Conservation (phyloP, 2,888 invertebrate genomes). For the Aricia artaxerxes region DNA sequence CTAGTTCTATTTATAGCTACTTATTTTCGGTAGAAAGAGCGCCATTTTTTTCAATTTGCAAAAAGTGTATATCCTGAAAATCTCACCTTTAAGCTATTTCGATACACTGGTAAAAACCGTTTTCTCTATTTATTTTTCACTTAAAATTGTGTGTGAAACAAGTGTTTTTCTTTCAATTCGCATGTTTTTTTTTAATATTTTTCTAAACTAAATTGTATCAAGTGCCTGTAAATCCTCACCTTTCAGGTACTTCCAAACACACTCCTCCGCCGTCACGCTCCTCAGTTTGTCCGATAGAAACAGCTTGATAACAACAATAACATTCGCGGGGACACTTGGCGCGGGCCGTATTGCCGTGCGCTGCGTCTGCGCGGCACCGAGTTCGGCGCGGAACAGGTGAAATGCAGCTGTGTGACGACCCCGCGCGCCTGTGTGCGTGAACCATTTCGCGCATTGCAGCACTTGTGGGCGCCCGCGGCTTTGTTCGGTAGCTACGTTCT, state of each 20-base stretch:
- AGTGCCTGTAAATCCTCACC: conserved; percentile 47
- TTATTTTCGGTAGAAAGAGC: no score
- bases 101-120: no score
- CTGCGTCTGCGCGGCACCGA: conserved; percentile 68
- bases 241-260: conserved; percentile 75
- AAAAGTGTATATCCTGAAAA: no score
- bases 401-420: conserved; percentile 68
- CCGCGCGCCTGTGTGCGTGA: conserved; percentile 57
- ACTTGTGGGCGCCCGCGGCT: conserved; percentile 10
- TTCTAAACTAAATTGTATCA: no score
- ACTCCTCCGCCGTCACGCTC: conserved; percentile 68
- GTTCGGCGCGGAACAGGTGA: conserved; percentile 69
- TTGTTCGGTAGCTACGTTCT: neutral
- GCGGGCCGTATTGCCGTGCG: conserved; percentile 64
- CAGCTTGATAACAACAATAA: conserved; percentile 62
- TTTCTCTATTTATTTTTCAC: no score
- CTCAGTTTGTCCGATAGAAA: conserved; percentile 69
- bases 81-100: no score
- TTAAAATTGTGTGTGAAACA: no score
- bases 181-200: no score
- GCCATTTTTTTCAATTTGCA: no score
- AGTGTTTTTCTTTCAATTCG: no score
- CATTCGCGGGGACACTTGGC: conserved; percentile 62
- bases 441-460: conserved; percentile 59
- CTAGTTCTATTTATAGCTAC: no score